Conservation (phyloP, 2,888 invertebrate species). For the Diarsia mendica region DNA sequence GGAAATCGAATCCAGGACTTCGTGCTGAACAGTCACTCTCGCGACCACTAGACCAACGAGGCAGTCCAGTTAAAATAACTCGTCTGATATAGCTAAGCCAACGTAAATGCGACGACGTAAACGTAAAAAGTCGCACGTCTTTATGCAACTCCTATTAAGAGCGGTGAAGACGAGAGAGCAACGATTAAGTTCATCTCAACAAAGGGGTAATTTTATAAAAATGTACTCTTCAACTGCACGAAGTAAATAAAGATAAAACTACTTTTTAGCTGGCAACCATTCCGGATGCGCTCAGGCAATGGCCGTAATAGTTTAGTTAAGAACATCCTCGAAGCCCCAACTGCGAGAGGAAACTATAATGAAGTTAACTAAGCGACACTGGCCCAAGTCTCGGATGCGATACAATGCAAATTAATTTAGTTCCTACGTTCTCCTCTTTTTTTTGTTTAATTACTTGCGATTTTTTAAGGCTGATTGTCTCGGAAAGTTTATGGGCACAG, state of each 20-base stretch:
- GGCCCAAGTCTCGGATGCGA: conserved; percentile 68
- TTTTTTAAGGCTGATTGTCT: conserved; percentile 62
- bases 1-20: neutral
- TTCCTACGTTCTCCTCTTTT: conserved; percentile 57
- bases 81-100: neutral
- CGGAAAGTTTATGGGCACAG: conserved; percentile 47
- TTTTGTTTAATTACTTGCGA: conserved; percentile 63
- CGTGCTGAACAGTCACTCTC: neutral
- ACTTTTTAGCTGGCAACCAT: conserved; percentile 62
- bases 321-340: conserved; percentile 74
- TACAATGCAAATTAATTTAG: conserved; percentile 71
- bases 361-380: conserved; percentile 81
- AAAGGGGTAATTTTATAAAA: conserved; percentile 21
- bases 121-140: neutral
- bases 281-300: conserved; percentile 64
- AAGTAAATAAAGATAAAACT: conserved; percentile 54
- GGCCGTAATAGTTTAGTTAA: conserved; percentile 77
- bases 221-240: conserved; percentile 13
- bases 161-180: neutral
- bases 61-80: too few species aligned
- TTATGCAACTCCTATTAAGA: neutral
- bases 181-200: neutral
- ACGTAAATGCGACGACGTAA: neutral
- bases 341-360: conserved; percentile 81
- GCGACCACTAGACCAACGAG: neutral